These are phyloP conservation scores for Netta rufina DNA, from an alignment of 2,797 vertebrate species.

Conservation along the genomic window DNA sequence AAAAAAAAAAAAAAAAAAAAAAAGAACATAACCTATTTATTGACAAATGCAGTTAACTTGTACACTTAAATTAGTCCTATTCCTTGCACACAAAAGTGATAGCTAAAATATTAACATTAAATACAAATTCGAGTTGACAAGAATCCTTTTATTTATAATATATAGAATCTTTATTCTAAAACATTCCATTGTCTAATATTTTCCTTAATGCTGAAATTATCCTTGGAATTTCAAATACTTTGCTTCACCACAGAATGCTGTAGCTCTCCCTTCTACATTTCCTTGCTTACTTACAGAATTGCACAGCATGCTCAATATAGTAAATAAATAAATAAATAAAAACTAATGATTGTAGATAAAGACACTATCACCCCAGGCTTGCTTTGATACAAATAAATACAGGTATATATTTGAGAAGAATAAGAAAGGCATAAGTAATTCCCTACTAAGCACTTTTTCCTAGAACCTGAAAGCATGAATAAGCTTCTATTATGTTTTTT, in stretches of 20 bases:
- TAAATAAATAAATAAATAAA: neutral
- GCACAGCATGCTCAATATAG: conserved; percentile 14
- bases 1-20: neutral
- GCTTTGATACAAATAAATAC: neutral
- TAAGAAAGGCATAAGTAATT: neutral
- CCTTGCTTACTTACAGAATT: neutral
- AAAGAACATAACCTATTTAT: neutral
- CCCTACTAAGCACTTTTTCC: neutral
- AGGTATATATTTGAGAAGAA: neutral
- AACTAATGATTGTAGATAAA: conserved; percentile 1
- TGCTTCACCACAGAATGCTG: neutral
- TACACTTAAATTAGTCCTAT: neutral
- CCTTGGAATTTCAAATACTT: conserved; percentile 28
- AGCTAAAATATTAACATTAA: conserved; percentile 11
- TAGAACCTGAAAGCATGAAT: neutral
- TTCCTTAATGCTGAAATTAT: conserved; percentile 31
- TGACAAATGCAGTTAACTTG: conserved; percentile 40
- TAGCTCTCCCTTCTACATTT: neutral
- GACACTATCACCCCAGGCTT: neutral
- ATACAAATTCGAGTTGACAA: neutral
- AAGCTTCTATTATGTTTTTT: neutral
- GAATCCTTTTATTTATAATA: conserved; percentile 5
- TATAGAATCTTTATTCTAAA: neutral
- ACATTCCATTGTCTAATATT: neutral
- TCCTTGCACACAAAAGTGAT: neutral